These are phyloP conservation scores for Podocnemis expansa DNA, from an alignment of 2,113 vertebrate genomes.

Conservation along the genomic window DNA sequence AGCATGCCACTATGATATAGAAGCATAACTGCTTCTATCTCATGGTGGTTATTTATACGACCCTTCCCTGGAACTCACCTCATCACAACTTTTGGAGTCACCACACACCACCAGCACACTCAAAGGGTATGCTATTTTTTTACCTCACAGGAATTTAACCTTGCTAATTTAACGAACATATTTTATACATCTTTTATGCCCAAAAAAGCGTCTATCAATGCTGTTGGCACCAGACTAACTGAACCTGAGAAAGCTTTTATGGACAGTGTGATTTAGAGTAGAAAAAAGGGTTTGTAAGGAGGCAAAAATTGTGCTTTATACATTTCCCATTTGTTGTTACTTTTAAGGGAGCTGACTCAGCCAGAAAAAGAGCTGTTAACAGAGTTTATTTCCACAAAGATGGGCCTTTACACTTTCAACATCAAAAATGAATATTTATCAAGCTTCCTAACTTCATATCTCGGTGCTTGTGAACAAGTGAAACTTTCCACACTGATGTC, in stretches of 20 bases:
- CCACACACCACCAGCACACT: not conserved
- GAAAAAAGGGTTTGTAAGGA: not conserved
- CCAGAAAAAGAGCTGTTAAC: not conserved
- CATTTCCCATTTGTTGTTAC: not conserved
- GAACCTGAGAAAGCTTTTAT: accelerated
- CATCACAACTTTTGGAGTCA: not conserved
- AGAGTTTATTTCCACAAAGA: not conserved
- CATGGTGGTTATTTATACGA: not conserved
- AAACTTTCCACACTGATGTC: not conserved
- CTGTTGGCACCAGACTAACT: not conserved
- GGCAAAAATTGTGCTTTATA: not conserved
- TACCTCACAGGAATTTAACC: not conserved
- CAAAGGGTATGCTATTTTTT: not conserved
- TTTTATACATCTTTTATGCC: not conserved
- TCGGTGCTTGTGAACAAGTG: not conserved
- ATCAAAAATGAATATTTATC: not conserved
- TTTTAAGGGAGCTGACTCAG: not conserved
- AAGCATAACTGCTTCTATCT: not conserved
- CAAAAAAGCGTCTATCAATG: not conserved
- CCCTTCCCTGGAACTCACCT: not conserved
- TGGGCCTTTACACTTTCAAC: not conserved
- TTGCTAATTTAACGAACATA: not conserved
- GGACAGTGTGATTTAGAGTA: not conserved
- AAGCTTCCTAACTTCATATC: not conserved
- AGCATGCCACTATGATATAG: not conserved